These are phyloP conservation scores for Pipistrellus pygmaeus DNA, from an alignment of 2,797 vertebrate species.

Conservation along the genomic window DNA sequence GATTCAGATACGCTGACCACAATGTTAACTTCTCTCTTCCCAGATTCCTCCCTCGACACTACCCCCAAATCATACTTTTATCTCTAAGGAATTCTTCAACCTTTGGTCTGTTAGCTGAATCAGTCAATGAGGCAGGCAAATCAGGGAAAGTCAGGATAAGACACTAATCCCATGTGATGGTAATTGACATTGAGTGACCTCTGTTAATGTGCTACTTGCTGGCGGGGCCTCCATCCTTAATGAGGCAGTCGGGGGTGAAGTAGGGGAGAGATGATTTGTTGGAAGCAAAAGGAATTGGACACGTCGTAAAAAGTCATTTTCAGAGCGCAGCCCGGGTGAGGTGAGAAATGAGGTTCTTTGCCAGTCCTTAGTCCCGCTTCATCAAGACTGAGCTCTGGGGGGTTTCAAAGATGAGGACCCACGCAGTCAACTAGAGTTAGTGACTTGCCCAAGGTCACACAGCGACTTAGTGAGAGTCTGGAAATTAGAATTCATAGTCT, in stretches of 20 bases:
- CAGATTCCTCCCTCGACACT: neutral
- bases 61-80: constrained; percentile 28
- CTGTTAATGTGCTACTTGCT: constrained; percentile 34
- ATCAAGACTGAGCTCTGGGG: neutral
- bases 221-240: neutral
- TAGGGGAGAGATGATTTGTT: neutral
- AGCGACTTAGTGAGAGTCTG: neutral
- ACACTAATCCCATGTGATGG: neutral
- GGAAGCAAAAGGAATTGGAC: neutral
- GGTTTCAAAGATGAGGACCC: constrained; percentile 47
- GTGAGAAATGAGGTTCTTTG: constrained; percentile 22
- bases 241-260: neutral
- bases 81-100: constrained; percentile 46
- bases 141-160: constrained; percentile 28
- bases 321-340: constrained; percentile 19
- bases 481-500: constrained; percentile 58
- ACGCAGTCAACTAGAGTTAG: neutral
- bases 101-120: constrained; percentile 51
- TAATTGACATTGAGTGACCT: constrained; percentile 69
- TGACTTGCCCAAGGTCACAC: constrained; percentile 67
- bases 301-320: constrained; percentile 61
- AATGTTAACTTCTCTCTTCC: neutral
- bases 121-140: constrained; percentile 61
- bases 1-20: neutral
- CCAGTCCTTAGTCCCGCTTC: constrained; percentile 40